These are phyloP conservation scores for Oasisia sp. DNA, from an alignment of 2,888 invertebrate genomes.

Conservation along the genomic window DNA sequence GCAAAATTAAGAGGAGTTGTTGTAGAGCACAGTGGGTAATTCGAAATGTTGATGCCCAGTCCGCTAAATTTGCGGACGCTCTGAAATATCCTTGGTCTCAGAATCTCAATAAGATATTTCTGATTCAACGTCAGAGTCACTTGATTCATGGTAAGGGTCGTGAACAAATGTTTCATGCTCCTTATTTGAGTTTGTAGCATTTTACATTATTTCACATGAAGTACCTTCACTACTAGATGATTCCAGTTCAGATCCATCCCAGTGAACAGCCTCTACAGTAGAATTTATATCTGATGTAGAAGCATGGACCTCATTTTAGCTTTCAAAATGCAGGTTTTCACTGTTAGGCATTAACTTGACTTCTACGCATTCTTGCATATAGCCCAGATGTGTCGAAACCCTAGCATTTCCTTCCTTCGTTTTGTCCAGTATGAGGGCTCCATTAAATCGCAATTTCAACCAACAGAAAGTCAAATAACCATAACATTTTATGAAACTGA, in stretches of 20 bases:
- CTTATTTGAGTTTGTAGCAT: not conserved
- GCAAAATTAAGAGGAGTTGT: too few relatives aligned
- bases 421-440: conserved; percentile 13
- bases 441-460: too few relatives aligned
- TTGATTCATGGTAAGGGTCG: not conserved
- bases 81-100: not conserved
- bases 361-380: not conserved
- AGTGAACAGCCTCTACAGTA: conserved; percentile 8
- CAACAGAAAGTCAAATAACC: too few relatives aligned
- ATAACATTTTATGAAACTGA: too few relatives aligned
- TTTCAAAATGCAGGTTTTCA: not conserved
- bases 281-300: conserved; percentile 7
- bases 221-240: conserved; percentile 17
- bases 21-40: too few relatives aligned
- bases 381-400: conserved; percentile 8
- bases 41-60: too few relatives aligned
- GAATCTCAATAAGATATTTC: not conserved
- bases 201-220: not conserved
- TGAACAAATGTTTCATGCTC: not conserved
- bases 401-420: conserved; percentile 19
- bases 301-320: not conserved
- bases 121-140: conserved; percentile 8
- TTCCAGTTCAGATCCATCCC: conserved; percentile 7
- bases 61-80: too few relatives aligned
- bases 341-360: not conserved